phyloP scores from a whole-genome alignment of 2,888 invertebrate species.

The Mesorhabditis sp. region DNA sequence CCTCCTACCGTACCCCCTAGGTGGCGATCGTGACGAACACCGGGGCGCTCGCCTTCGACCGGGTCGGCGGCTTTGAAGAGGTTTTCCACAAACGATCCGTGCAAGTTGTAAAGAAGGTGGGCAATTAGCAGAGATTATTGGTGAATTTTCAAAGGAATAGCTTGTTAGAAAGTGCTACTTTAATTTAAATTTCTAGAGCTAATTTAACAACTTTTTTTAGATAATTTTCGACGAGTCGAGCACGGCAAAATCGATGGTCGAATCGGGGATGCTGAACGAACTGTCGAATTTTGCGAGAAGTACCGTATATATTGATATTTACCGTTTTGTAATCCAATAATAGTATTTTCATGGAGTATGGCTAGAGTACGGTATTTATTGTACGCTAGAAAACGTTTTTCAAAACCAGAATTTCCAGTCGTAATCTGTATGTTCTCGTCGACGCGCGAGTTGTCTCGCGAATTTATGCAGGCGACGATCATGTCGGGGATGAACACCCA shows the following conservation, averaged over 20 bases:
- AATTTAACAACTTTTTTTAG: conserved; percentile 7
- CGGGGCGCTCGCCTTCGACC: conserved; percentile 49
- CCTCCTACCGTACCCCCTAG: conserved; percentile 12
- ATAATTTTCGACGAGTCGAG: conserved; percentile 52
- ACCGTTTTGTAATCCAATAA: neutral
- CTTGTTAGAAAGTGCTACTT: too few relatives aligned
- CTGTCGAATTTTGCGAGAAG: conserved; percentile 45
- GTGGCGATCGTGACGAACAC: conserved; percentile 53
- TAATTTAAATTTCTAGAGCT: too few relatives aligned
- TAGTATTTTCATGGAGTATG: neutral
- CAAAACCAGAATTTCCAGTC: conserved; percentile 31
- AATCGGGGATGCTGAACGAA: conserved; percentile 46
- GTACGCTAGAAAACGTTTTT: conserved; percentile 13
- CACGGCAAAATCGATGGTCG: conserved; percentile 40
- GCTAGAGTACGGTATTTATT: neutral
- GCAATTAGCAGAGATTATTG: neutral
- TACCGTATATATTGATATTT: conserved; percentile 13
- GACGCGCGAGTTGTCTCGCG: conserved; percentile 50
- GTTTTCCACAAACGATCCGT: conserved; percentile 48
- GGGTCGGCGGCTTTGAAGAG: conserved; percentile 50
- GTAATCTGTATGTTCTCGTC: conserved; percentile 53
- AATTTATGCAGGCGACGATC: conserved; percentile 54
- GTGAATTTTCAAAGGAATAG: too few relatives aligned
- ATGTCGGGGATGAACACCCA: conserved; percentile 37
- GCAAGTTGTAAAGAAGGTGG: conserved; percentile 39